Conservation (phyloP, 1,140 invertebrate genomes). For the Zaprionus kolodkinae region DNA sequence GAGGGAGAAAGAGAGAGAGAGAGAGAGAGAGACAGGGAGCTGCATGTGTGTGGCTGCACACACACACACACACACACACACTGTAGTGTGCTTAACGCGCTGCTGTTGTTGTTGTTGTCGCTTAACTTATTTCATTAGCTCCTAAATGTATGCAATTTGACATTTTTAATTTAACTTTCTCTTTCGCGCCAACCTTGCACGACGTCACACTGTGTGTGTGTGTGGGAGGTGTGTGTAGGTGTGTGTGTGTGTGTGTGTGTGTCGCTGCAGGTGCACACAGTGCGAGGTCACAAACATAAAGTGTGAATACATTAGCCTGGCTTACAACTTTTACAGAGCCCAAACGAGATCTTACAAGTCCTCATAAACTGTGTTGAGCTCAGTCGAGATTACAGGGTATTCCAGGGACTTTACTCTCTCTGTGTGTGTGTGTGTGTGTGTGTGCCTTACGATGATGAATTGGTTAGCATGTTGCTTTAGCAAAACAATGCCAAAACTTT, state of each 20-base stretch:
- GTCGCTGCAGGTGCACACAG: conserved; percentile 17
- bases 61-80: neutral
- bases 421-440: neutral
- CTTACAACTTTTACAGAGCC: conserved; percentile 24
- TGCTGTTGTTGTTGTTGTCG: conserved; percentile 58
- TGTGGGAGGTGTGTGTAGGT: conserved; percentile 3
- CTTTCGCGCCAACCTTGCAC: conserved; percentile 40
- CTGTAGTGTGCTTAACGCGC: conserved; percentile 65
- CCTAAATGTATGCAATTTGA: conserved; percentile 81
- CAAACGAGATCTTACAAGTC: conserved; percentile 15
- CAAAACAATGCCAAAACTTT: neutral
- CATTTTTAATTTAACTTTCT: conserved; percentile 82
- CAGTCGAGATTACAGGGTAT: conserved; percentile 11
- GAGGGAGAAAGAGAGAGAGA: neutral
- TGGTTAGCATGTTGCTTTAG: neutral
- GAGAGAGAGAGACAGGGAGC: neutral
- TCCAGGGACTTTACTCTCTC: neutral
- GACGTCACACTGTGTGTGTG: neutral
- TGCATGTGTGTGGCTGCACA: conserved; percentile 8
- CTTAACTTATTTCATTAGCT: conserved; percentile 81
- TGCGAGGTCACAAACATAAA: conserved; percentile 38
- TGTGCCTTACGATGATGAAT: conserved; percentile 1
- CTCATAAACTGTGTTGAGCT: conserved; percentile 3
- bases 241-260: neutral
- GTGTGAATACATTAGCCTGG: conserved; percentile 36